phyloP scores from a whole-genome alignment of 2,113 vertebrate genomes.

The Melanerpes formicivorus region DNA sequence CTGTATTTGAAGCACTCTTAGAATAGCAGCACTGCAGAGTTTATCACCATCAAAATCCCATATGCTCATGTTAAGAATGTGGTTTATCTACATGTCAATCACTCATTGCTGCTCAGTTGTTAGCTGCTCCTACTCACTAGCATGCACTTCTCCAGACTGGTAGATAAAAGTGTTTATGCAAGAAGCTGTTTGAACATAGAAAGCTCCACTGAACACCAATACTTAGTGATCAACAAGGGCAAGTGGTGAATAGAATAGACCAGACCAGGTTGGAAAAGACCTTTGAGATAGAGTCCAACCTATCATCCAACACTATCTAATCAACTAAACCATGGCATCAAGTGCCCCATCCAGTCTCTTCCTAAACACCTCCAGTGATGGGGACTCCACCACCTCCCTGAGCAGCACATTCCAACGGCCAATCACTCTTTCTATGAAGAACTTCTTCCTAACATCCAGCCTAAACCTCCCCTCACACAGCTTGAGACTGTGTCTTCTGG shows the following conservation, averaged over 20 bases:
- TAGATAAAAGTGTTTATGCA: rapidly evolving
- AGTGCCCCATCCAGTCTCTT: too few species aligned
- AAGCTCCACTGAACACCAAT: background rate
- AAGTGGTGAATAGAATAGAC: background rate
- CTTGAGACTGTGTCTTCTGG: too few species aligned
- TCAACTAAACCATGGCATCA: too few species aligned
- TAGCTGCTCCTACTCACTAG: background rate
- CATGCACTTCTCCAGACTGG: background rate
- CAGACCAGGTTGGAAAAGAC: too few species aligned
- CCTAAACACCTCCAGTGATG: too few species aligned
- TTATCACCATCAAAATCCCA: background rate
- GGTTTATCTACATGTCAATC: background rate
- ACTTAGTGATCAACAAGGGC: background rate
- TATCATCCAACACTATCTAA: too few species aligned
- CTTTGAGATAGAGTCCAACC: too few species aligned
- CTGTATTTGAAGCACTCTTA: background rate
- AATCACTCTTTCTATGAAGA: too few species aligned
- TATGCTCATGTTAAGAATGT: background rate
- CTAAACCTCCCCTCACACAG: too few species aligned
- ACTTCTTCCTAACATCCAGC: too few species aligned
- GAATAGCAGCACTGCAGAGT: background rate
- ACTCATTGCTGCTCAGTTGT: background rate
- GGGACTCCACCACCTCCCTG: too few species aligned
- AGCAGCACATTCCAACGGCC: too few species aligned
- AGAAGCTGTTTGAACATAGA: background rate